Evolutionary conservation across 2,113 vertebrate genomes (phyloP).

Genomic region (Puma concolor): DNA sequence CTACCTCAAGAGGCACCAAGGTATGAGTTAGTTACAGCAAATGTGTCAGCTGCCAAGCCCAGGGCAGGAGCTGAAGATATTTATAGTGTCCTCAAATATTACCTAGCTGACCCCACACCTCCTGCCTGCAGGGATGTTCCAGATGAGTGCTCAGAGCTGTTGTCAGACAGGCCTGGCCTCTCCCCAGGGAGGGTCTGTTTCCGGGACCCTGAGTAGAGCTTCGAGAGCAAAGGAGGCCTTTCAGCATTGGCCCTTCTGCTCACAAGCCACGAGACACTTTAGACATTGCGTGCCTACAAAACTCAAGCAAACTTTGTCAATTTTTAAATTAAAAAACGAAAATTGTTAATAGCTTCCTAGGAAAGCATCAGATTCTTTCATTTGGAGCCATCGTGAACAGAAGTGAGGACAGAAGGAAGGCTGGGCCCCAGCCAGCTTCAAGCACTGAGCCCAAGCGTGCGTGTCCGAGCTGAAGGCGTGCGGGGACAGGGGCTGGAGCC

Average conservation of each 20-base stretch:
- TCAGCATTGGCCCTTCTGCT: background rate
- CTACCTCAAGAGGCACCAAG: background rate
- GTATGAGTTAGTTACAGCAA: background rate
- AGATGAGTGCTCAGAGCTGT: background rate
- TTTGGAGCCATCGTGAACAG: background rate
- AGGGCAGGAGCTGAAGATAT: background rate
- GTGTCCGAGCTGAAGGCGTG: background rate
- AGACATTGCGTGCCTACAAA: background rate
- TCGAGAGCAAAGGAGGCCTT: background rate
- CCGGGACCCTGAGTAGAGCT: background rate
- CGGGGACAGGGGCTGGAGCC: no score
- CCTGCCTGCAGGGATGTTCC: background rate
- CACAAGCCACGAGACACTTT: background rate
- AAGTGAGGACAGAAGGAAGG: background rate
- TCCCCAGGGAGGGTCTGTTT: background rate
- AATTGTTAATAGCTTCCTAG: background rate
- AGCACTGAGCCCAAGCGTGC: fast-evolving
- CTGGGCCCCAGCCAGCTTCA: background rate
- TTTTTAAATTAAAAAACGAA: background rate
- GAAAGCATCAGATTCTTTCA: background rate
- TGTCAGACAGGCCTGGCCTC: fast-evolving
- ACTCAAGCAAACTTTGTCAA: no score
- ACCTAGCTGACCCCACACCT: background rate
- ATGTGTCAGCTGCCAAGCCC: background rate
- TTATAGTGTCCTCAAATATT: background rate